Conservation (phyloP, 2,113 vertebrate genomes). For the Motacilla alba region DNA sequence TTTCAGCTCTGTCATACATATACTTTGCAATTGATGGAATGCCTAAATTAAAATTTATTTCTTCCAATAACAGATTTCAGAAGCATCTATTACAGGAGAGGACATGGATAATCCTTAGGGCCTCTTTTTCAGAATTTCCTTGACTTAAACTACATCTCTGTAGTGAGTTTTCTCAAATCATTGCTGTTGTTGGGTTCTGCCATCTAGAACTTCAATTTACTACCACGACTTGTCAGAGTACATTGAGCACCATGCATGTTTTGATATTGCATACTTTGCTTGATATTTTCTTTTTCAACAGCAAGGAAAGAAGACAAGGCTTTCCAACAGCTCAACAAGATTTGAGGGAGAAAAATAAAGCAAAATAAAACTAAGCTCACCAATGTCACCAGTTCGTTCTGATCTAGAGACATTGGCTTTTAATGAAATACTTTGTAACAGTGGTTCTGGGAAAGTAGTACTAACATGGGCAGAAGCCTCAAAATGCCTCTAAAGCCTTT, state of each 20-base stretch:
- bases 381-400: not conserved
- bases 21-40: not conserved
- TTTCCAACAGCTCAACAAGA: not conserved
- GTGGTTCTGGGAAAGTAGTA: not conserved
- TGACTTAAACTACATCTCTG: not conserved
- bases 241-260: not conserved
- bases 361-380: not conserved
- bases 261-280: not conserved
- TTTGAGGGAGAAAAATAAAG: not conserved
- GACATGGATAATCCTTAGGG: not conserved
- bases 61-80: not conserved
- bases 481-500: not conserved
- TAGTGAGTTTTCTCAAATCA: not conserved
- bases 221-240: not conserved
- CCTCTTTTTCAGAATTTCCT: not conserved
- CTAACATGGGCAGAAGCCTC: not conserved
- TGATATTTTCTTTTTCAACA: not conserved
- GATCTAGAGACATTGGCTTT: not conserved
- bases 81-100: not conserved
- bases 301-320: not conserved
- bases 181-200: not conserved
- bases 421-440: not conserved
- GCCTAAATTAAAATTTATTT: slow-evolving; percentile 15
- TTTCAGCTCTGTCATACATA: not conserved
- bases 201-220: not conserved